Base-by-base conservation (phyloP, 2,113 vertebrate species). In the Laterallus jamaicensis region DNA sequence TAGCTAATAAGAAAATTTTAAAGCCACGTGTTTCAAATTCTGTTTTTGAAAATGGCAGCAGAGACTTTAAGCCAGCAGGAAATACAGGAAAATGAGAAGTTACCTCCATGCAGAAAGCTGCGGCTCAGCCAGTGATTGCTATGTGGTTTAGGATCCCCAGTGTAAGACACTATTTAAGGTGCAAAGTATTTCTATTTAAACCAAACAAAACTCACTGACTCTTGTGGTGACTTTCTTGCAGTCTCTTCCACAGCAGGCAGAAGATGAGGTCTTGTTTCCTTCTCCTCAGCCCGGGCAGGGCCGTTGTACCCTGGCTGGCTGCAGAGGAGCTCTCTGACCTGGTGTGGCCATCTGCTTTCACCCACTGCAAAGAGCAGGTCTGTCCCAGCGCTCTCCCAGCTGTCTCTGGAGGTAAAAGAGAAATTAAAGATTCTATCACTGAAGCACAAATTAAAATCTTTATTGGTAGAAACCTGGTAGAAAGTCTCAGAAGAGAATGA, bases 371-470 rank as follows among this genome's bases (percentile, higher is more conserved):
- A 12, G 59, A 70, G 64, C 22, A 73, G 12, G 4, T 79, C 91
- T 88, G 74, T 64, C 67, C 64, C 49, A 44, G 63, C 0, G 1
- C 88, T 80, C 88, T 95, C 60, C 64, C 67, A 58, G 81, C 71
- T 42, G 35, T n/a, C 80, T 79, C 86, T 62, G 62, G 74, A 88
- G 66, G 68, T 42, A 68, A 88, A 92, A 69, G 52, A 54, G 86
- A 89, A 74, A 92, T 58, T 88, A 93, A 91, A 88, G 80, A 79
- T 74, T 59, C 68, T 75, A 64, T 92, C 37, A 82, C 26, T n/a
- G 37, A 85, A 86, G 83, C 71, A 87, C 86, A 96, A 97, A 98
- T 97, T 96, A 97, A 97, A 94, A 96, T 84, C 95, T 94, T 97
- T 95, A 96, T 86, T 92, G 71, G 91, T 84, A 80, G 76, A 87